Evolutionary conservation across 2,797 vertebrate genomes (phyloP), one percentile per base, ranked within the genome.

Genomic region (Catharus ustulatus): DNA sequence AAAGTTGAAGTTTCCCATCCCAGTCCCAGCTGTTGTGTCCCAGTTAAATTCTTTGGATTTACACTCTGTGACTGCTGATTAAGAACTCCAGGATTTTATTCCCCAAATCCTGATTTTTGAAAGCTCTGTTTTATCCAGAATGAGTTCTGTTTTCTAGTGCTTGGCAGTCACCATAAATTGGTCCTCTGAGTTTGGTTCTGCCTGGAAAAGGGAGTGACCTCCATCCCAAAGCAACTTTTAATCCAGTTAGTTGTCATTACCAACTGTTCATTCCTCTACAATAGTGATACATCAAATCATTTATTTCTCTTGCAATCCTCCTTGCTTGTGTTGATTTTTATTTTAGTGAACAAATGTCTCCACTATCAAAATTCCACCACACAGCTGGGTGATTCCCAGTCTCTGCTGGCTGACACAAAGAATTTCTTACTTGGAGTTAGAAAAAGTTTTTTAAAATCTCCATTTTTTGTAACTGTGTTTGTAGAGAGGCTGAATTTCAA

Each of bases 211-310:
- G 34, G 43, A 46, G 6, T 8, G 5, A 23, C 10, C 24, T 87
- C 43, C 19, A 26, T 23, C 34, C 30, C 67, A 83, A 51, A 80
- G 30, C 52, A 62, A 51, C 8, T 69, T 73, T 54, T 61, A 40
- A 58, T 75, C 27, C 49, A 58, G 7, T 24, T 52, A 34, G 40
- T 75, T 49, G 40, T 52, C 43, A 16, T 15, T n/a, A 42, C 7
- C 10, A n/a, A 4, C 20, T 23, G 9, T 27, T 40, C 8, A 9
- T 75, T 48, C 11, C 27, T 4, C 5, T 20, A 13, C 45, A 51
- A 5, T 17, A 9, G 16, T 13, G 20, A 27, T 10, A 3, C 9
- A 24, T 4, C 2, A 19, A 15, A 2, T 7, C 3, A 48, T 67
- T 55, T 30, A 6, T 62, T 79, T n/a, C 20, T 66, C 36, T 17